Evolutionary conservation across 2,797 vertebrate genomes (phyloP).

Genomic region (Poecilia picta): DNA sequence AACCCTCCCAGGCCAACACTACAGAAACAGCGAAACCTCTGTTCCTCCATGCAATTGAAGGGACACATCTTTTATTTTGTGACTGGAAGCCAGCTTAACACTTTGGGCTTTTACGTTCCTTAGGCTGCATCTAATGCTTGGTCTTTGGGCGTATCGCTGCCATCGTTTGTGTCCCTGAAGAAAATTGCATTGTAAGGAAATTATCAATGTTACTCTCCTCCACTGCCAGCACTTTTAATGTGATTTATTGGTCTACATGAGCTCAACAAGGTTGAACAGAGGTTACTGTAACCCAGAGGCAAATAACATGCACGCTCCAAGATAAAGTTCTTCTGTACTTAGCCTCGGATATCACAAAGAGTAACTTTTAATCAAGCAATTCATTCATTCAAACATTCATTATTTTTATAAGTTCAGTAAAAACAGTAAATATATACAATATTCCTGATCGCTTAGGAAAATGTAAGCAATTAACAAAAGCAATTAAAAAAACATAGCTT

Average conservation of each 20-base stretch:
- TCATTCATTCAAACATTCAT: neutral
- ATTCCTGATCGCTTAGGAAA: neutral
- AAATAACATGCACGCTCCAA: neutral
- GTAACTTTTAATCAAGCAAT: neutral
- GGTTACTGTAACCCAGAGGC: neutral
- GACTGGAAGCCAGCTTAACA: neutral
- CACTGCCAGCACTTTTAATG: neutral
- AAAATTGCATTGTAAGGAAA: slow-evolving; percentile 11
- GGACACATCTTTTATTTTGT: neutral
- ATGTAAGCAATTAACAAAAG: neutral
- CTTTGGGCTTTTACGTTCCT: neutral
- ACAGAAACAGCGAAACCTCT: no score
- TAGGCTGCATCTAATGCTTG: neutral
- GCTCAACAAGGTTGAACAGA: neutral
- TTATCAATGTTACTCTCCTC: neutral
- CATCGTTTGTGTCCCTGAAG: slow-evolving; percentile 7
- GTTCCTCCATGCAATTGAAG: neutral
- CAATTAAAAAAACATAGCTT: neutral
- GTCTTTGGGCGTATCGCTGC: neutral
- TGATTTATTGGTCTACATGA: neutral
- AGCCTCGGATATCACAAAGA: neutral
- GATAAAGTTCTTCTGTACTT: neutral
- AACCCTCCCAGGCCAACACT: no score
- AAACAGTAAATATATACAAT: neutral
- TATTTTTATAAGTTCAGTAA: neutral